Base-by-base conservation (phyloP, 1,140 invertebrate genomes). In the Magallana angulata region DNA sequence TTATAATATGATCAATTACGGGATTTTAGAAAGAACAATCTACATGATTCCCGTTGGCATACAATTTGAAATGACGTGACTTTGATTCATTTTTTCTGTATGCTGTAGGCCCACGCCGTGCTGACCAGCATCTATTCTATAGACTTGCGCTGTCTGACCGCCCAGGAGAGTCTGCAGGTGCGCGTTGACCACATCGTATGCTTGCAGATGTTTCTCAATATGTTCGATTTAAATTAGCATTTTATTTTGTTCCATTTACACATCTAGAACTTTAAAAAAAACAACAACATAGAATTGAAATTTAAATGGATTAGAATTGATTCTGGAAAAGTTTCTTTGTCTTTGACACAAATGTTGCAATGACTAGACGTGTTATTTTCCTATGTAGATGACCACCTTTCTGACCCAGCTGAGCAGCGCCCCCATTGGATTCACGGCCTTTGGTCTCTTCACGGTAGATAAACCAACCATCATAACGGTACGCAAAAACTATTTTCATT, bases 401-500 rank as follows among this genome's bases (percentile, higher is more conserved):
- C 85, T 93, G 48, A 92, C 87, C 18, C 90, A 88, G 14, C 84
- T 93, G 58, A 92, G 91, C n/a, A 90, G 91, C 1, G 86, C 88
- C 6, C 88, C 87, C 8, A 89, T 93, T 30, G 92, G 92, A 1
- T 86, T 93, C 9, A 90, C 90, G 11, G 92, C 92, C 0, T 89
- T 91, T 71, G 89, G 91, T 64, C 71, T 93, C 60, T 93, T 93
- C 85, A 91, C 91, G 0, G 91, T 93, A 11, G 90, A 93, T 82
- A 92, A 89, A 84, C 90, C 91, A 12, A 91, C 92, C 11, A 91
- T 93, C 62, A 88, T 93, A 1, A 91, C 92, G 48, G 92, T 93
- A 90, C 82, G 88, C 36, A 0, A 5, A 48, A 48, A 48, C 2
- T 48, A 5, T 48, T 5, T 48, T 5, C 36, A 24, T 24, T 24